phyloP scores from a whole-genome alignment of 2,797 vertebrate genomes.

The Helostoma temminkii region DNA sequence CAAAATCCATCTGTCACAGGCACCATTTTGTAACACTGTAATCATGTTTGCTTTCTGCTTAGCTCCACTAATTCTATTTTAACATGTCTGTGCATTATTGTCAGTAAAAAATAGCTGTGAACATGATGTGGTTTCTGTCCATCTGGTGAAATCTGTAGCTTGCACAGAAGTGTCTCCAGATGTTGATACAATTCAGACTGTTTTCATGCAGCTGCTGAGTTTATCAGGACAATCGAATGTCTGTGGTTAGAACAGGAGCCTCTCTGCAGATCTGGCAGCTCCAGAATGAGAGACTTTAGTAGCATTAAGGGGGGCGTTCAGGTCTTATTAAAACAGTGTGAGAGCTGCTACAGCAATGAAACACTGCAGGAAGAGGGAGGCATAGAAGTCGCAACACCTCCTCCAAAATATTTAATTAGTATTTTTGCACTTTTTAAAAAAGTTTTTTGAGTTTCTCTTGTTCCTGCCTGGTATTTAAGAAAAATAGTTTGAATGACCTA shows the following conservation, averaged over 20 bases:
- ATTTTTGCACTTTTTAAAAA: constrained; percentile 54
- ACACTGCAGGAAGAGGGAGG: constrained; percentile 55
- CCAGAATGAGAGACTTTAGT: constrained; percentile 73
- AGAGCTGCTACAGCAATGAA: constrained; percentile 68
- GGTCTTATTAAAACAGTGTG: constrained; percentile 76
- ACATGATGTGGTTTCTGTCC: neutral
- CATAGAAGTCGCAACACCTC: constrained; percentile 68
- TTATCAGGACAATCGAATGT: constrained; percentile 59
- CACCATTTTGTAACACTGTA: no score
- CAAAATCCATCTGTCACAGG: no score
- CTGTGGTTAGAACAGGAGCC: constrained; percentile 42
- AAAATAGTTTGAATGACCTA: constrained; percentile 1
- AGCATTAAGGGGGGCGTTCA: constrained; percentile 66
- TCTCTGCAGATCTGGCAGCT: constrained; percentile 70
- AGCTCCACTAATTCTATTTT: no score
- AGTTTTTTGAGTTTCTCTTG: constrained; percentile 32
- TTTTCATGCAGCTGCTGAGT: constrained; percentile 40
- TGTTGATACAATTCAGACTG: neutral
- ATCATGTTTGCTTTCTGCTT: no score
- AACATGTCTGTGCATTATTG: no score
- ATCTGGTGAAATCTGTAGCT: neutral
- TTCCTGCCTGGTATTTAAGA: constrained; percentile 45
- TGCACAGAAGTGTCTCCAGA: neutral
- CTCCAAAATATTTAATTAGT: constrained; percentile 75
- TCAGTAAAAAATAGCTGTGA: no score